Evolutionary conservation across 2,888 invertebrate genomes (phyloP).

Genomic region (Agrochola circellaris): DNA sequence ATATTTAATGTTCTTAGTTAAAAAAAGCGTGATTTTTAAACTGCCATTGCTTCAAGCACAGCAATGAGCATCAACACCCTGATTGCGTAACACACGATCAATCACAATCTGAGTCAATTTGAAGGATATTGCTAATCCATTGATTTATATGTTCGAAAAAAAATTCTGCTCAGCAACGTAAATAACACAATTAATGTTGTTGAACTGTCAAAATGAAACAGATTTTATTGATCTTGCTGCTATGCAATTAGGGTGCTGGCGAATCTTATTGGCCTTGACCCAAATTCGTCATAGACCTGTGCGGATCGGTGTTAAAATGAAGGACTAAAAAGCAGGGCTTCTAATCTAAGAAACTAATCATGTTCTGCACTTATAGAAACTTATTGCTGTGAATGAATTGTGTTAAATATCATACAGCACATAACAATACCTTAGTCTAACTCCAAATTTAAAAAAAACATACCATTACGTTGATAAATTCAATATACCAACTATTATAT

Average conservation of each 20-base stretch:
- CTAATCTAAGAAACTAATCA: neutral
- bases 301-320: constrained; percentile 2
- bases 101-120: too few relatives aligned
- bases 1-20: neutral
- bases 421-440: neutral
- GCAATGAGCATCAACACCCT: neutral
- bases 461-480: neutral
- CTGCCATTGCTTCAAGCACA: neutral
- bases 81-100: too few relatives aligned
- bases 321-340: neutral
- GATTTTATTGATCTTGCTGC: too few relatives aligned
- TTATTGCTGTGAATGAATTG: neutral
- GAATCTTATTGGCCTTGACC: constrained; percentile 39
- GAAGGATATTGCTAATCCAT: too few relatives aligned
- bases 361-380: neutral
- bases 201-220: too few relatives aligned
- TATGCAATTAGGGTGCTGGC: too few relatives aligned
- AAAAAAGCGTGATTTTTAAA: neutral
- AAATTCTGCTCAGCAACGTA: too few relatives aligned
- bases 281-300: constrained; percentile 37
- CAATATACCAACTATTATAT: neutral
- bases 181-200: too few relatives aligned
- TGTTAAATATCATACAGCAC: neutral
- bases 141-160: too few relatives aligned
- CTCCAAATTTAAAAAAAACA: neutral